Base-by-base conservation (phyloP, 2,888 invertebrate species). In the Acanthopleura granulata region DNA sequence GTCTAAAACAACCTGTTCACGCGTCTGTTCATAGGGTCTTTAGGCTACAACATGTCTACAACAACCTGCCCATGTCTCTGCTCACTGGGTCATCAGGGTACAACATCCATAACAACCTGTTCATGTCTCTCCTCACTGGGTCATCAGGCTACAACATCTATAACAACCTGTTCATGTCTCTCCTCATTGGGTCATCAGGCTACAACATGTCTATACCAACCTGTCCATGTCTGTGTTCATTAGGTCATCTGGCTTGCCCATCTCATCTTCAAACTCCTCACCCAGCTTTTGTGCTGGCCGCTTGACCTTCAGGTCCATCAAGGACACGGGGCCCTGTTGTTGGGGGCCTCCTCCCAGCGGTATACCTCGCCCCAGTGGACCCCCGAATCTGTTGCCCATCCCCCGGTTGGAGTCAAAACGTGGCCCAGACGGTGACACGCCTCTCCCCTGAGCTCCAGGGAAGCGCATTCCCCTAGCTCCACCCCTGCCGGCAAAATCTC, bases 271-370 rank as follows among this genome's bases (percentile, higher is more conserved):
- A 74, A 70, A 77, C 11, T 50, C 40, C 66, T 74, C 69, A 16
- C 62, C 61, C 76, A 76, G 72, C 30, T 70, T 49, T 29, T 72
- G 73, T 29, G 49, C 22, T 30, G 66, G 73, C 16, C 62, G 49
- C 29, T 62, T 29, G n/a, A 29, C 61, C 25, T n/a, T 27, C 27
- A 78, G 61, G 49, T 72, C 76, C 76, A 78, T 76, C 73, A 78
- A 62, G n/a, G 78, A 73, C 16, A 78, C 70, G 66, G 78, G 78
- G 18, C 78, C 76, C 29, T 51, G n/a, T 16, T 57, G 57, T 29
- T 29, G 62, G 22, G 73, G 62, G 16, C 73, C 62, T 12, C 29
- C 62, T 11, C 74, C 71, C 18, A 77, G 72, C 40, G 9, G 4
- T 9, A 40, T 40, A 9, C 40, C 40, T 75, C 72, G 74, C 27